A percentile compares a stretch with the other conserved stretches of the same genome.
Conservation (phyloP, 2,888 invertebrate species). For the Zhengitettix transpicula region DNA sequence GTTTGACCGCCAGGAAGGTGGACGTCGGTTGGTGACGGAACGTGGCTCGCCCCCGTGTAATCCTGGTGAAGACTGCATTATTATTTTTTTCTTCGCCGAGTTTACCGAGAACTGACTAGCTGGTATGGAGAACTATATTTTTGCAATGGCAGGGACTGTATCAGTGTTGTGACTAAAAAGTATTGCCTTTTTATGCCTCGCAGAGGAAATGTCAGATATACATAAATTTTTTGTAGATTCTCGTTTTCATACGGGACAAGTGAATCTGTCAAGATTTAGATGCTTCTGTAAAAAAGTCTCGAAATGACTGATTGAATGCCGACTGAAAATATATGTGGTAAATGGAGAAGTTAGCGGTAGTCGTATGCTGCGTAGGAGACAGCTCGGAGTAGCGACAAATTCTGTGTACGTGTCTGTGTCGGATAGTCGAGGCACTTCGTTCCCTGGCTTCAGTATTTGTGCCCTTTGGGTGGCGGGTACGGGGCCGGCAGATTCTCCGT, state of each 20-base stretch:
- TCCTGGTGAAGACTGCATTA: slow-evolving; percentile 1
- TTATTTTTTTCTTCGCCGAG: not conserved
- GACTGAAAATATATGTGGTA: not conserved
- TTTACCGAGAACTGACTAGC: not conserved
- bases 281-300: too few species aligned
- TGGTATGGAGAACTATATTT: slow-evolving; percentile 1
- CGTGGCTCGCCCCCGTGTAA: not conserved
- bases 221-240: not conserved
- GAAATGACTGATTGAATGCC: not conserved
- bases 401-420: not conserved
- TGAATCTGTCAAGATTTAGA: too few species aligned
- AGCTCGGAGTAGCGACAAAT: not conserved
- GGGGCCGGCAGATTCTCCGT: not conserved
- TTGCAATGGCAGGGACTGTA: not conserved
- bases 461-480: slow-evolving; percentile 2
- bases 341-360: not conserved
- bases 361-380: not conserved
- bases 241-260: not conserved
- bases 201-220: not conserved
- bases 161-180: not conserved
- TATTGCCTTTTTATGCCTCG: slow-evolving; percentile 1
- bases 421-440: not conserved
- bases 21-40: not conserved
- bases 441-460: slow-evolving; percentile 6
- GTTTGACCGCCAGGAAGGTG: not conserved